Evolutionary conservation across 2,113 vertebrate genomes (phyloP).

Genomic region (Nettapus auritus): DNA sequence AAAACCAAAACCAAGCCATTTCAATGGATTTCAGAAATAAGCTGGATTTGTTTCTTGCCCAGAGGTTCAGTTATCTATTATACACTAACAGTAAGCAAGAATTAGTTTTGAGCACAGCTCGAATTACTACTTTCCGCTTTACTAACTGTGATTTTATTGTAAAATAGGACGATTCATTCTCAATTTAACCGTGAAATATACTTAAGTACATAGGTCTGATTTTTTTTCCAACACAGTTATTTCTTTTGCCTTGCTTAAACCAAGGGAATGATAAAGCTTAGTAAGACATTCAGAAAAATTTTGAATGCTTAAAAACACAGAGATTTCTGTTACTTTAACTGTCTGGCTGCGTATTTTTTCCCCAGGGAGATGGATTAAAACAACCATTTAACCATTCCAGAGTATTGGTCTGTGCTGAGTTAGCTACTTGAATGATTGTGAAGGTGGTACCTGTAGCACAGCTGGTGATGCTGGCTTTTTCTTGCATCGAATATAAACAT

Average conservation of each 20-base stretch:
- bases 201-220: neutral
- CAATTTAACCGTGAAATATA: neutral
- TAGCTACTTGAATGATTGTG: neutral
- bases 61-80: neutral
- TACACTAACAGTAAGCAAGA: neutral
- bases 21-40: neutral
- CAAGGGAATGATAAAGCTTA: neutral
- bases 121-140: neutral
- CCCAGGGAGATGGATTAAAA: neutral
- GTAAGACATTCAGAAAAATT: neutral
- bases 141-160: neutral
- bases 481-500: neutral
- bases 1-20: neutral
- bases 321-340: neutral
- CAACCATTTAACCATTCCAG: neutral
- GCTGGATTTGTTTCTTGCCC: neutral
- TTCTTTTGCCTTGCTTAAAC: neutral
- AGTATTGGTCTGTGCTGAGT: neutral
- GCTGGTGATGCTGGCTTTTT: neutral
- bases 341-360: neutral
- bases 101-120: neutral
- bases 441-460: neutral
- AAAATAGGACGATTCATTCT: neutral
- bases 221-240: neutral
- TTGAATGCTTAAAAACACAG: neutral